Base-by-base conservation (phyloP, 2,797 vertebrate genomes). In the Neosilurus hyrtlii region DNA sequence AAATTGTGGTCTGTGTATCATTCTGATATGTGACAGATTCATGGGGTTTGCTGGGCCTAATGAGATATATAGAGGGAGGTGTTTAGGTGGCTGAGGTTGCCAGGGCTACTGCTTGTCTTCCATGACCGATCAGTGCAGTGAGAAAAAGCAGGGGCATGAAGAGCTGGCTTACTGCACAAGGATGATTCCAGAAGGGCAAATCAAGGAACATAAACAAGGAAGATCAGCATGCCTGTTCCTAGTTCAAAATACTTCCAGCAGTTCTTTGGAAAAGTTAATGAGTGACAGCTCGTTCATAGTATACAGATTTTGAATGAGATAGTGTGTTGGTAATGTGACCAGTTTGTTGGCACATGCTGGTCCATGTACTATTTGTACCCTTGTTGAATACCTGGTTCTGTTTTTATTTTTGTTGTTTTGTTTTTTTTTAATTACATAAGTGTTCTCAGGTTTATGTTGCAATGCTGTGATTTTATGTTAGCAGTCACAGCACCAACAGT, bases 61-160 rank as follows among this genome's bases (percentile, higher is more conserved):
- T 85, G 78, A 86, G 83, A 73, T 81, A 70, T 71, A 62, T 78
- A 59, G 62, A 57, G 37, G 63, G 73, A 83, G 68, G 82, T 82
- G 80, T 84, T 70, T 85, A 79, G 35, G 70, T 82, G 83, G 37
- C 70, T 67, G 54, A 37, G 79, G 80, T 83, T 81, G 84, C 51
- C 68, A 76, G 75, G 59, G 76, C 70, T 80, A 80, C 63, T 78
- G 65, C 52, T 76, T n/a, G n/a, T 26, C 75, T 72, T 73, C 65
- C 84, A 78, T 79, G 80, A 79, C 4, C 30, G 9, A 83, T 61
- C 73, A 43, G 30, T 9, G 9, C 30, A 15, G 56, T 43, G 56
- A 43, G 20, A 43, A 61, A 76, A 61, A 43, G 56, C 30, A 76
- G 11, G 56, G 78, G 83, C 77, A 26, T 30, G 51, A 37, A 76